These are phyloP conservation scores for Chaenogobius annularis DNA, from an alignment of 2,113 vertebrate species.

Conservation along the genomic window DNA sequence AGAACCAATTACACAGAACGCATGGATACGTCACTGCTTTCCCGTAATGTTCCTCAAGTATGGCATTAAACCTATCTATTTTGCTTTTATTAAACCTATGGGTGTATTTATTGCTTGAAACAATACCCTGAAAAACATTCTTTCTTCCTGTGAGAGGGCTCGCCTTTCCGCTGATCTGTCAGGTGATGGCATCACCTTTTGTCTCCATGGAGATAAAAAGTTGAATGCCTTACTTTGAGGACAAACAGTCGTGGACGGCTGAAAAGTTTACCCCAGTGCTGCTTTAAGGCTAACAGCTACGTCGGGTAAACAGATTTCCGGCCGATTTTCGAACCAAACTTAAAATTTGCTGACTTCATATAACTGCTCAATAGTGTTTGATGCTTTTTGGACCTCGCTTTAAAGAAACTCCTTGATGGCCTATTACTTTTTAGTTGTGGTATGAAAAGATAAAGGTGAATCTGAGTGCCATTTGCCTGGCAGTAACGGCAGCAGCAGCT, in stretches of 20 bases:
- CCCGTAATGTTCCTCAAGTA: neutral
- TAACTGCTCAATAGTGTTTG: neutral
- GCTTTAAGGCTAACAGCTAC: neutral
- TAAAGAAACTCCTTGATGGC: conserved; percentile 2
- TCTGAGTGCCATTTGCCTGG: conserved; percentile 15
- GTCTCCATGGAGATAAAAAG: too few relatives aligned
- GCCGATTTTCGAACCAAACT: neutral
- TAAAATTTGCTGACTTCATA: neutral
- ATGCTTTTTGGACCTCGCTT: neutral
- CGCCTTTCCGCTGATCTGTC: too few relatives aligned
- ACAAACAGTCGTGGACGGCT: too few relatives aligned
- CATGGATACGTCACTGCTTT: too few relatives aligned
- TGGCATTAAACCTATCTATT: neutral
- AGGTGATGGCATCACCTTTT: too few relatives aligned
- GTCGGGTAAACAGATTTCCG: neutral
- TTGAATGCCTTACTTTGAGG: too few relatives aligned
- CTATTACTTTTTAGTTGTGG: conserved; percentile 2
- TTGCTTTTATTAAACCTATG: neutral
- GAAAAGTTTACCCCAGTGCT: too few relatives aligned
- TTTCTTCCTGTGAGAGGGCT: too few relatives aligned
- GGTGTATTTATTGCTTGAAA: neutral
- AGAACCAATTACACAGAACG: too few relatives aligned
- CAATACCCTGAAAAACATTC: neutral
- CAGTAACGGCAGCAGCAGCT: conserved; percentile 3
- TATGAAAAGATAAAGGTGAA: conserved; percentile 13